phyloP scores from a whole-genome alignment of 2,888 invertebrate genomes.

The Drosophila buzzatii region DNA sequence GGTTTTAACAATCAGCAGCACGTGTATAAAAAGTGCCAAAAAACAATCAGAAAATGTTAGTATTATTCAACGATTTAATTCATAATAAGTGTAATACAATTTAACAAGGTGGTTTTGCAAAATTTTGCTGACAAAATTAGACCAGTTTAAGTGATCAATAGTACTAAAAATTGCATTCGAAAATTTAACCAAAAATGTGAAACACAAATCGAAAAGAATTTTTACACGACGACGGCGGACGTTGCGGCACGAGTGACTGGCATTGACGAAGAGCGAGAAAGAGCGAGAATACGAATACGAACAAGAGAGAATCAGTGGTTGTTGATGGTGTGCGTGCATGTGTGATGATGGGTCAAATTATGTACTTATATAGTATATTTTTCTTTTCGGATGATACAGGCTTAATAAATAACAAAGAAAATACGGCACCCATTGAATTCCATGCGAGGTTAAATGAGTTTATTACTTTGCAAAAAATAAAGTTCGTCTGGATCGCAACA shows the following conservation, averaged over 20 bases:
- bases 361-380: slow-evolving; percentile 8
- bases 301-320: slow-evolving; percentile 58
- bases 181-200: slow-evolving; percentile 62
- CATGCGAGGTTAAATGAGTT: slow-evolving; percentile 43
- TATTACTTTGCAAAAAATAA: slow-evolving; percentile 29
- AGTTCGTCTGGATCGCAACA: slow-evolving; percentile 6
- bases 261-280: slow-evolving; percentile 39
- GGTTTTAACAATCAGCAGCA: slow-evolving; percentile 85
- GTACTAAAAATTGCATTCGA: slow-evolving; percentile 44
- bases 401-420: slow-evolving; percentile 49
- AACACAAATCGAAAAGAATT: slow-evolving; percentile 66
- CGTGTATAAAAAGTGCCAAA: slow-evolving; percentile 86
- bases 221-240: slow-evolving; percentile 61
- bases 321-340: slow-evolving; percentile 49
- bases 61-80: slow-evolving; percentile 70
- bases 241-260: slow-evolving; percentile 60
- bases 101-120: slow-evolving; percentile 30
- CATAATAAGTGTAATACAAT: slow-evolving; percentile 43
- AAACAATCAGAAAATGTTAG: slow-evolving; percentile 85
- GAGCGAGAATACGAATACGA: slow-evolving; percentile 8
- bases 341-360: slow-evolving; percentile 48
- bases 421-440: slow-evolving; percentile 21
- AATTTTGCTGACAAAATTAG: slow-evolving; percentile 47
- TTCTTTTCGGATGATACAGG: slow-evolving; percentile 28
- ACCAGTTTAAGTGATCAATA: slow-evolving; percentile 51